Conservation (phyloP, 1,140 invertebrate species). For the Trichonephila inaurata region DNA sequence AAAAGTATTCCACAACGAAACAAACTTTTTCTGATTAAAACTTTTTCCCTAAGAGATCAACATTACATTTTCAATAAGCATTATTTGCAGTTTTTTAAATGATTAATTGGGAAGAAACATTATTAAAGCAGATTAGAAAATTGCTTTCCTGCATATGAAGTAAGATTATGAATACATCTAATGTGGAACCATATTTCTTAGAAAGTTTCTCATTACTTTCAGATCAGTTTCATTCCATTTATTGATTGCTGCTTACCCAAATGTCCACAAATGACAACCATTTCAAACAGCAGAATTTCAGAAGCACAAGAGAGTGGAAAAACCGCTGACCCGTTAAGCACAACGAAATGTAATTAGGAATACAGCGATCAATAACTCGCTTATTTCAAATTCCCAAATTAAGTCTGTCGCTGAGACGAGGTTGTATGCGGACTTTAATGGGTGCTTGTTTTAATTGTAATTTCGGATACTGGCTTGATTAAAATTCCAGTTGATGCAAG, state of each 20-base stretch:
- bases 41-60: too few species aligned
- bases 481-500: not conserved
- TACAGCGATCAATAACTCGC: constrained; percentile 6
- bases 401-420: not conserved
- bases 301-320: constrained; percentile 5
- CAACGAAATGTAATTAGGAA: constrained; percentile 11
- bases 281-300: not conserved
- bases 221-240: not conserved
- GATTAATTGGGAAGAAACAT: too few species aligned
- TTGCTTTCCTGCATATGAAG: too few species aligned
- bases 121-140: too few species aligned
- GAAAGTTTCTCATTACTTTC: too few species aligned
- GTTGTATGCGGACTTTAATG: not conserved
- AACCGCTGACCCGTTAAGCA: constrained; percentile 1
- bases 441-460: not conserved
- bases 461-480: not conserved
- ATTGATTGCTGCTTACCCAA: not conserved
- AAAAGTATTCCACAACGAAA: too few species aligned
- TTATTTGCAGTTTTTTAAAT: too few species aligned
- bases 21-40: too few species aligned
- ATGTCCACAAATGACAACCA: not conserved
- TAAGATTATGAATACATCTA: too few species aligned
- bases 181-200: too few species aligned
- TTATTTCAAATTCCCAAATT: constrained; percentile 17
- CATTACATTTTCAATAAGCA: too few species aligned